Evolutionary conservation across 1,140 invertebrate species (phyloP), one percentile per base, ranked within the genome.

Genomic region (Papilio helenus): DNA sequence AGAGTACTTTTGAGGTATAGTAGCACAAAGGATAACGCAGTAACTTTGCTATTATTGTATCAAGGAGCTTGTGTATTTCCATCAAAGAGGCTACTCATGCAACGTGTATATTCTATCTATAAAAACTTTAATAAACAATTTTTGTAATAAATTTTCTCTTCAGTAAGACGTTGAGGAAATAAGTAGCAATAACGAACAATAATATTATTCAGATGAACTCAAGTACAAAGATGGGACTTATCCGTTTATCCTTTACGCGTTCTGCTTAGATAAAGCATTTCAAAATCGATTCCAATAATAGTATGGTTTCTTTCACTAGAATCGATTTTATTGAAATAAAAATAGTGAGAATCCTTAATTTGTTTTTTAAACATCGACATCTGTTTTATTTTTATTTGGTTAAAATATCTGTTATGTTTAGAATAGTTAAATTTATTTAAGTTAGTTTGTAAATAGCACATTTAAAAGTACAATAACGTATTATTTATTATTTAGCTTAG

Each of bases 401-500:
- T 23, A 23, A 61, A 26, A 14, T 61, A 61, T 65, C 4, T 65
- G 10, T 16, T 29, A 16, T 26, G 23, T 65, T 29, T 14, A 26
- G 0, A 65, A 4, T 1, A 61, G 58, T 61, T 23, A 26, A 61
- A 14, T 68, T 29, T 58, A 58, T 58, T 68, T 29, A 68, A 68
- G 26, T 34, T 39, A 68, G 14, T 68, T 29, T 68, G 20, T 61
- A 26, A 34, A 68, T 55, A 65, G 3, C 3, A 12, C 29, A 68
- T 68, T 34, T 34, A 34, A 29, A 68, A 68, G 61, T 68, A 68
- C 61, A 68, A 68, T 16, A 68, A 10, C 34, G 34, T 39, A 68
- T 68, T 68, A 68, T 68, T 68, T 68, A 68, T 29, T 68, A 12
- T 29, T 68, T 68, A 68, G 61, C 61, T 16, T 34, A 68, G 61